A percentile compares a stretch with the other conserved stretches of the same genome.
These are phyloP conservation scores for Hartigia nigra DNA, from an alignment of 2,888 invertebrate genomes.

Conservation along the genomic window DNA sequence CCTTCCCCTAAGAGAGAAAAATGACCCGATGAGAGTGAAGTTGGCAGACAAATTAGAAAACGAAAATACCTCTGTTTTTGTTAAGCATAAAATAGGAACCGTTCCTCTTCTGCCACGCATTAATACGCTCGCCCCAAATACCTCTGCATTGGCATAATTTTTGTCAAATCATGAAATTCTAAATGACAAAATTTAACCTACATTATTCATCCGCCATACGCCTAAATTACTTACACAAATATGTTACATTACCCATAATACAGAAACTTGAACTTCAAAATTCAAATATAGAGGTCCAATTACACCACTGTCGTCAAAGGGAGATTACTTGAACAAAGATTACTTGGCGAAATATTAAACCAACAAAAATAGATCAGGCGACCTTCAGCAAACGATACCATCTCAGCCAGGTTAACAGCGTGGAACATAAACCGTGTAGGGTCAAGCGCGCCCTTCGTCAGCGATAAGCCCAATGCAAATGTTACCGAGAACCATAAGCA, in stretches of 20 bases:
- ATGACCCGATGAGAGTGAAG: not conserved
- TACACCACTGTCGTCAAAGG: not conserved
- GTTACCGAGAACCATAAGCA: not conserved
- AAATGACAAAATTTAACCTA: not conserved
- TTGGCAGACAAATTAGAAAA: not conserved
- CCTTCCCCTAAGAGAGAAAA: not conserved
- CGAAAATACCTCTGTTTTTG: not conserved
- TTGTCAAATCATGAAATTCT: not conserved
- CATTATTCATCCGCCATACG: not conserved
- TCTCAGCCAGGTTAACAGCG: not conserved
- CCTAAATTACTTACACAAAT: not conserved
- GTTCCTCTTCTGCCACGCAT: not conserved
- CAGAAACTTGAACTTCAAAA: not conserved
- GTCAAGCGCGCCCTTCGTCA: not conserved
- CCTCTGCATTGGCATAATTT: not conserved
- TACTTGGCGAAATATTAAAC: not conserved
- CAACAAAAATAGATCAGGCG: not conserved
- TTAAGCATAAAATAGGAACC: not conserved
- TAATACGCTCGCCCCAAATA: not conserved
- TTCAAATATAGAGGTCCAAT: not conserved
- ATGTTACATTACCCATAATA: not conserved
- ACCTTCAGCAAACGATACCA: not conserved
- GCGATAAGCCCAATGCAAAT: not conserved
- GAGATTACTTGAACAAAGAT: too few species aligned
- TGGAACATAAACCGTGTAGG: not conserved